Evolutionary conservation across 2,113 vertebrate species (phyloP).

Genomic region (Anguilla japonica): DNA sequence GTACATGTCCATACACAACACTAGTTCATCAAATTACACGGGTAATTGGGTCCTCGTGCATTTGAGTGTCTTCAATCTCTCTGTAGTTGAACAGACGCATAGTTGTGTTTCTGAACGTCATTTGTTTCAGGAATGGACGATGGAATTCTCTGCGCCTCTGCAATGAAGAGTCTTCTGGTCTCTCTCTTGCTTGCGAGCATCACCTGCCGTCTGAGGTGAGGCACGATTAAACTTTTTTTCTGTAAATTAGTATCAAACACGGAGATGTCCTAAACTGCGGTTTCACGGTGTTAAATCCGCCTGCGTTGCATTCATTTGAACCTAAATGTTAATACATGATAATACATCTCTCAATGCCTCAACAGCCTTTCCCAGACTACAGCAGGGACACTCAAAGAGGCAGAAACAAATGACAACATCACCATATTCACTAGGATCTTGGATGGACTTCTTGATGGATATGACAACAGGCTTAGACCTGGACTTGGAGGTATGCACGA

Average conservation of each 20-base stretch:
- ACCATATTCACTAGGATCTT: conserved; percentile 94
- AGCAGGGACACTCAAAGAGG: conserved; percentile 75
- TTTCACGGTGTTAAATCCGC: background rate
- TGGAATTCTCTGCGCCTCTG: conserved; percentile 83
- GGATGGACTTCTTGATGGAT: conserved; percentile 91
- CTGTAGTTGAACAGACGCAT: background rate
- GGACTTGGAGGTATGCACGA: conserved; percentile 83
- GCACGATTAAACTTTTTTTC: conserved; percentile 34
- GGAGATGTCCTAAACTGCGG: background rate
- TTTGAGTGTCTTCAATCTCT: background rate
- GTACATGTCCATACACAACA: background rate
- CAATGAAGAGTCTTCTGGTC: conserved; percentile 82
- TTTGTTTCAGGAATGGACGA: conserved; percentile 86
- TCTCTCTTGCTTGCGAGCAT: conserved; percentile 80
- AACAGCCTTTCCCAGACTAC: conserved; percentile 84
- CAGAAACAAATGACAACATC: conserved; percentile 88
- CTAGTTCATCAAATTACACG: too few relatives aligned
- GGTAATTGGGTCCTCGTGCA: conserved; percentile 9
- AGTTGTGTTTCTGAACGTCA: conserved; percentile 20
- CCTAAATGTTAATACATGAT: background rate
- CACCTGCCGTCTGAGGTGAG: conserved; percentile 86
- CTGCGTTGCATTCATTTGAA: background rate
- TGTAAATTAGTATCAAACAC: background rate
- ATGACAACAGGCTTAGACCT: conserved; percentile 91
- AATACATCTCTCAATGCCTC: conserved; percentile 25